phyloP scores from a whole-genome alignment of 2,888 invertebrate species.

The Amphipyra berbera region DNA sequence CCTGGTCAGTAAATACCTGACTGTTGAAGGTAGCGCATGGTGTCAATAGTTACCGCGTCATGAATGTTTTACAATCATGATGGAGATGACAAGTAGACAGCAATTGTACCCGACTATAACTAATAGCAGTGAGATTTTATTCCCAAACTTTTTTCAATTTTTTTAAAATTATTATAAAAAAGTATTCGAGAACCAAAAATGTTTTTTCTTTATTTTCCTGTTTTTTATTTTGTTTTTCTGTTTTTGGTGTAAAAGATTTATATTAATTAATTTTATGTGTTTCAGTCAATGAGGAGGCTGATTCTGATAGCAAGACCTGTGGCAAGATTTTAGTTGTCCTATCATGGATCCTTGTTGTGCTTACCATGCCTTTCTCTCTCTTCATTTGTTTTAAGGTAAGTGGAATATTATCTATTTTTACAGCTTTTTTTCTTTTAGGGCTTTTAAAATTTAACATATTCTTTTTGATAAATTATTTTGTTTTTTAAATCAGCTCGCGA shows the following conservation, averaged over 20 bases:
- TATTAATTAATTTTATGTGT: constrained; percentile 50
- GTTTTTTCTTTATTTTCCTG: too few species aligned
- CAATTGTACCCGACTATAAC: constrained; percentile 79
- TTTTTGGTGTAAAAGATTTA: not conserved
- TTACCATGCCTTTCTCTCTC: constrained; percentile 97
- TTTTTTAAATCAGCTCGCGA: not conserved
- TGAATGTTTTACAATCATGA: constrained; percentile 56
- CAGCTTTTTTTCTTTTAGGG: too few species aligned
- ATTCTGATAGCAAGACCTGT: constrained; percentile 93
- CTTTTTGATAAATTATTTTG: too few species aligned
- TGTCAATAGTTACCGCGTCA: constrained; percentile 11
- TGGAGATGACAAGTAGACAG: constrained; percentile 85
- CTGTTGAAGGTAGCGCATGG: constrained; percentile 40
- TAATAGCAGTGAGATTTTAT: constrained; percentile 59
- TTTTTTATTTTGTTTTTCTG: not conserved
- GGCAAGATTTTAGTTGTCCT: constrained; percentile 95
- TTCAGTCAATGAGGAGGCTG: constrained; percentile 90
- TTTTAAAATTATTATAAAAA: not conserved
- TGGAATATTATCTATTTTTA: not conserved
- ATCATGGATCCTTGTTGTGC: constrained; percentile 94
- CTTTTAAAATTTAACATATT: too few species aligned
- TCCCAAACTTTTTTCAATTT: not conserved
- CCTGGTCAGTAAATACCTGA: constrained; percentile 48
- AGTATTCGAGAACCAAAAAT: too few species aligned
- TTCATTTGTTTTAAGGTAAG: constrained; percentile 98